Conservation (phyloP, 2,888 invertebrate genomes). For the Cephus nigrinus region DNA sequence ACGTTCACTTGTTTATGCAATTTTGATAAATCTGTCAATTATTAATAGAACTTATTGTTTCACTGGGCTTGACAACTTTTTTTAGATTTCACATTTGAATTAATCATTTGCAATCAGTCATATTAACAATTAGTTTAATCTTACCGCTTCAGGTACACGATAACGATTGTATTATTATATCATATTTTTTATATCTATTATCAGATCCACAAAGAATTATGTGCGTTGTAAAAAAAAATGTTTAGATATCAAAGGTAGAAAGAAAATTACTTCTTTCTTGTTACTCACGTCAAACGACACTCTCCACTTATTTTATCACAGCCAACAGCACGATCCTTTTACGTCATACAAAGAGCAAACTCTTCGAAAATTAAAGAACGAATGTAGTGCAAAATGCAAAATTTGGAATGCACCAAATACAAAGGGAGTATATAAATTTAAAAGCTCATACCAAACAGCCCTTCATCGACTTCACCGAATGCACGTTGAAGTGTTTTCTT, state of each 20-base stretch:
- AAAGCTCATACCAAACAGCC: not conserved
- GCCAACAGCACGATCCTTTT: not conserved
- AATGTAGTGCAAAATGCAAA: not conserved
- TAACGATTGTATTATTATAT: not conserved
- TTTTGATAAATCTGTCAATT: not conserved
- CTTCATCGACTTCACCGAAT: not conserved
- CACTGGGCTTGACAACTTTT: not conserved
- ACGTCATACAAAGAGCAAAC: not conserved
- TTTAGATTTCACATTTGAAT: not conserved
- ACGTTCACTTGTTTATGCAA: not conserved
- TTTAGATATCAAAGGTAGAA: not conserved
- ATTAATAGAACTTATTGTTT: not conserved
- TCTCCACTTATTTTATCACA: not conserved
- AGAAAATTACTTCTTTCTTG: not conserved
- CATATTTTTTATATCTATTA: not conserved
- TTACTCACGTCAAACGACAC: not conserved
- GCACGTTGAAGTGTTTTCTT: not conserved
- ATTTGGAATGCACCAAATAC: not conserved
- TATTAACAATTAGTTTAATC: not conserved
- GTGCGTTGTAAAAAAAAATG: not conserved
- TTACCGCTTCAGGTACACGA: not conserved
- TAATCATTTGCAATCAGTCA: not conserved
- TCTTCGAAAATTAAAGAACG: not conserved
- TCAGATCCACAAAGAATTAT: not conserved
- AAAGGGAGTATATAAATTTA: not conserved